A percentile compares a stretch with the other conserved stretches of the same genome.
Evolutionary conservation across 1,140 invertebrate species (phyloP).

Genomic region (Aphelenchoides besseyi): DNA sequence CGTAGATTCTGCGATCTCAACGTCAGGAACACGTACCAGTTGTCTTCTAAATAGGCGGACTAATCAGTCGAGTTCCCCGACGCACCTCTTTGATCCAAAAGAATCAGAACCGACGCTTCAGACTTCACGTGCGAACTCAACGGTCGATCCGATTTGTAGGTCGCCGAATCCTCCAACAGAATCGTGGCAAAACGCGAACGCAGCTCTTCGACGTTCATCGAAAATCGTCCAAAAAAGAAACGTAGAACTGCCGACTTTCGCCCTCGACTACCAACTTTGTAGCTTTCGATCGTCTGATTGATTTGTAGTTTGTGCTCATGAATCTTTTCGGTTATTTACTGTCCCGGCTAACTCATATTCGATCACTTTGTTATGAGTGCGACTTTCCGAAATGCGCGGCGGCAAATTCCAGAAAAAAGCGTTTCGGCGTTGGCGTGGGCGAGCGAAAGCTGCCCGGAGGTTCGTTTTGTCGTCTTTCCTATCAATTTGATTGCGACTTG

Average conservation of each 20-base stretch:
- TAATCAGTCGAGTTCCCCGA: not conserved
- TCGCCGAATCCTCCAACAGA: not conserved
- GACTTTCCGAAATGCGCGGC: no score
- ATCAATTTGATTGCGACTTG: not conserved
- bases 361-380: no score
- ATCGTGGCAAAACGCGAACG: not conserved
- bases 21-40: slow-evolving; percentile 19
- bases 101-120: slow-evolving; percentile 9
- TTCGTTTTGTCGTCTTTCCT: not conserved
- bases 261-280: not conserved
- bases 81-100: slow-evolving; percentile 10
- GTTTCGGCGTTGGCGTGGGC: no score
- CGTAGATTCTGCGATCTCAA: not conserved
- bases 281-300: not conserved
- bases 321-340: not conserved
- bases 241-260: not conserved
- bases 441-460: no score
- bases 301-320: not conserved
- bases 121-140: not conserved
- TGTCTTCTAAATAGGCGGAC: slow-evolving; percentile 6
- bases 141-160: not conserved
- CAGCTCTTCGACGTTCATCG: no score
- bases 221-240: not conserved
- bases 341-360: no score
- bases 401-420: no score